Percentiles rank a stretch among this genome's conserved stretches.
Evolutionary conservation across 1,140 invertebrate genomes (phyloP).

Genomic region (Panagrolaimus sp.): DNA sequence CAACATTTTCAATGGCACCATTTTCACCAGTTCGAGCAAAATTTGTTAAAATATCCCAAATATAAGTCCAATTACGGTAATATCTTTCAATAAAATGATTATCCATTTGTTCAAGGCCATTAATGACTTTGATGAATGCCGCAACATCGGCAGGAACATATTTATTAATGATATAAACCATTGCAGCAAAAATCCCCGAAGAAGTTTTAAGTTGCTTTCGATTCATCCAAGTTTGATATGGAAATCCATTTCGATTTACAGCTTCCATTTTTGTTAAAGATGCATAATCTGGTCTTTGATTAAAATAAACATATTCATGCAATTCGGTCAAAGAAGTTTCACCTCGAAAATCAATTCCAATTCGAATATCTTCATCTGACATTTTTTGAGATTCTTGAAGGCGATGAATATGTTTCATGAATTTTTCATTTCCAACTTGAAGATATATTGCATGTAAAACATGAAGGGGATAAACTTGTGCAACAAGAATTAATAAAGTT

Average conservation of each 20-base stretch:
- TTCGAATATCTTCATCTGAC: neutral
- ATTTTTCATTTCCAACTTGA: neutral
- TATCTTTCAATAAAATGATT: no score
- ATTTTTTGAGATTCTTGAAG: neutral
- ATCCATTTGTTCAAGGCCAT: neutral
- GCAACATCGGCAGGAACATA: neutral
- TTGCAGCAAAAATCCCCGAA: neutral
- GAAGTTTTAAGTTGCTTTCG: neutral
- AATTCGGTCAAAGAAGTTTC: neutral
- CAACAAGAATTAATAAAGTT: neutral
- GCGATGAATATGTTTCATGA: neutral
- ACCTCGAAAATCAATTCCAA: neutral
- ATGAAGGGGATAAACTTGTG: slow-evolving; percentile 3
- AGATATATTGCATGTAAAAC: neutral
- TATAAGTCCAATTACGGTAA: no score
- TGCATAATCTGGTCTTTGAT: neutral
- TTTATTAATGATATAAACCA: neutral
- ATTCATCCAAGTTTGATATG: neutral
- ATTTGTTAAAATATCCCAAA: no score
- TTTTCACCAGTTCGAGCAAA: no score
- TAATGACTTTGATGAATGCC: neutral
- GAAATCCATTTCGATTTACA: neutral
- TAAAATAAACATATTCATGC: neutral
- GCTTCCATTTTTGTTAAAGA: neutral
- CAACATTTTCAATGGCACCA: no score